Base-by-base conservation (phyloP, 2,797 vertebrate genomes). In the Bradypodion pumilum region DNA sequence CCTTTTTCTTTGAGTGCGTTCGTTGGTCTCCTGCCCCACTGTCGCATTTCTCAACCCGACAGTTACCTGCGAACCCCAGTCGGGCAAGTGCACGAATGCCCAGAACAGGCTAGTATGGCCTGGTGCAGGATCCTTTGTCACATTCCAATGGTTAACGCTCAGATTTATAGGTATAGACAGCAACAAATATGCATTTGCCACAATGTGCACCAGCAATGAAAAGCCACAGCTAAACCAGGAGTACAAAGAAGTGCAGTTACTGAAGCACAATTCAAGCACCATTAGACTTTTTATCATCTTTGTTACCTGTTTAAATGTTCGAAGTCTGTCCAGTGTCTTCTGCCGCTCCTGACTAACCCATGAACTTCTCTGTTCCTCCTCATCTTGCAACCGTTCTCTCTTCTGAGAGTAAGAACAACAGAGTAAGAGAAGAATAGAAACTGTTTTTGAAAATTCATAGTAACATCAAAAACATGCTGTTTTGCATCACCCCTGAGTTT, bases 281-380 rank as follows among this genome's bases (percentile, higher is more conserved):
- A 32, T 52, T n/a, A n/a, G 5, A 75, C 32, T 44, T 29, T 44
- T 2, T 35, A 62, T 32, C 42, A 1, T 81, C 90, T 7, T 75
- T 79, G 80, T 90, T 91, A 99, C 98, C 97, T 99, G 98, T 92
- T 97, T 98, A 94, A 98, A 98, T 79, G 96, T 98, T 85, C 98
- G 97, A 37, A 99, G 98, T 92, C 98, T 94, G 88, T 99, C 98
- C 94, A 99, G 94, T 3, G 98, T 99, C 92, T 94, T 97, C 94
- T 98, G 98, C 73, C 98, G 96, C 74, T 99, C 98, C 92, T 98
- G 98, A 93, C 97, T 98, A 92, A 99, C 96, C 92, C 96, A 96
- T 76, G 95, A 95, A 29, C 93, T 98, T 90, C 94, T 97, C 91
- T 92, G 95, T 85, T 96, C 97, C 85, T 99, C 98, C 83, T 98